Conservation (phyloP, 2,888 invertebrate species). For the Tetragnatha montana region DNA sequence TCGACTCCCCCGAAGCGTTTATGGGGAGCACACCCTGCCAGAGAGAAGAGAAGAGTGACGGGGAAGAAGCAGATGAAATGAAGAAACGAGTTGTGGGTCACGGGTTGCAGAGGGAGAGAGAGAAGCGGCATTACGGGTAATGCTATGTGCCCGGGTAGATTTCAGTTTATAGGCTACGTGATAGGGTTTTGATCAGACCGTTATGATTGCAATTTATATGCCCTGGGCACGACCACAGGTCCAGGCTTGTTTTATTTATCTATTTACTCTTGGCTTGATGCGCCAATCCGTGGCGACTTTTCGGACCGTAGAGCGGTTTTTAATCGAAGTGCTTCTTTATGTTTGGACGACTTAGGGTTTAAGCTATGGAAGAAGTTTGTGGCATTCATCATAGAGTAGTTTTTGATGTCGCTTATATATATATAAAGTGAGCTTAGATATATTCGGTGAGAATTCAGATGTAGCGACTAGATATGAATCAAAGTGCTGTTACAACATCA, state of each 20-base stretch:
- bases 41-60: not conserved
- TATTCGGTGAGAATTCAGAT: too few relatives aligned
- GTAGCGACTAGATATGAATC: too few relatives aligned
- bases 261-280: conserved; percentile 29
- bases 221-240: conserved; percentile 48
- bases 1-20: conserved; percentile 30
- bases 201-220: conserved; percentile 66
- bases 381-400: too few relatives aligned
- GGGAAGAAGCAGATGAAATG: not conserved
- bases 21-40: conserved; percentile 16
- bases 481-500: too few relatives aligned
- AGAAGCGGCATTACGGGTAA: conserved; percentile 42
- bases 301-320: conserved; percentile 27
- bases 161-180: conserved; percentile 64
- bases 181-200: conserved; percentile 62
- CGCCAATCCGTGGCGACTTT: conserved; percentile 15
- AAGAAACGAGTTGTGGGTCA: conserved; percentile 41
- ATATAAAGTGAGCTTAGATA: too few relatives aligned
- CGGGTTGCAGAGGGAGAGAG: conserved; percentile 12
- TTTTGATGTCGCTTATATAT: too few relatives aligned
- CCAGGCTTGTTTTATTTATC: conserved; percentile 56
- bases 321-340: conserved; percentile 11
- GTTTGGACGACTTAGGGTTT: too few relatives aligned
- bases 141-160: conserved; percentile 56
- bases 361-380: too few relatives aligned